These are phyloP conservation scores for Gobio gobio DNA, from an alignment of 2,113 vertebrate genomes.

Conservation along the genomic window DNA sequence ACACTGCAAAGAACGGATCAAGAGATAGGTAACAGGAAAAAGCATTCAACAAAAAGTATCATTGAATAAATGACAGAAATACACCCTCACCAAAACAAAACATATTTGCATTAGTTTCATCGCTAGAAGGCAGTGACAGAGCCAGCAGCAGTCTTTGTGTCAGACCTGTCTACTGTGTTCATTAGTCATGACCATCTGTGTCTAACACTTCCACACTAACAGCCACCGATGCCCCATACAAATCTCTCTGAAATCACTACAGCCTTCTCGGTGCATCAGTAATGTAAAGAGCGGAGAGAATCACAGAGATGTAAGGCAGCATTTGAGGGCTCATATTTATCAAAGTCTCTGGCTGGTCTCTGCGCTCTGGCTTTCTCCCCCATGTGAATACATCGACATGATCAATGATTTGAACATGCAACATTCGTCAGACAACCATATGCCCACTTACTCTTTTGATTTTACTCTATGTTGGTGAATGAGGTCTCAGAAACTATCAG, in stretches of 20 bases:
- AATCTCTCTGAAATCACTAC: slow-evolving; percentile 26
- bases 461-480: neutral
- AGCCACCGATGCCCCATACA: slow-evolving; percentile 62
- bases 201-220: slow-evolving; percentile 69
- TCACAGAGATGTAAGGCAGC: slow-evolving; percentile 7
- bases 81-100: neutral
- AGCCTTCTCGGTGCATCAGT: slow-evolving; percentile 22
- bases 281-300: slow-evolving; percentile 8
- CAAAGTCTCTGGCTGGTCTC: slow-evolving; percentile 5
- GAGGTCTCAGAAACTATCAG: neutral
- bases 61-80: neutral
- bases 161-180: slow-evolving; percentile 69
- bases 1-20: neutral
- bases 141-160: slow-evolving; percentile 45
- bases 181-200: slow-evolving; percentile 79
- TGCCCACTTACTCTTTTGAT: slow-evolving; percentile 34
- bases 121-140: slow-evolving; percentile 52
- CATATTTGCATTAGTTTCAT: slow-evolving; percentile 23
- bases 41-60: neutral
- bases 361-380: slow-evolving; percentile 13
- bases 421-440: slow-evolving; percentile 16
- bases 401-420: slow-evolving; percentile 23
- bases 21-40: neutral
- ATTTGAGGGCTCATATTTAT: slow-evolving; percentile 25
- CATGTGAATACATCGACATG: slow-evolving; percentile 28